These are phyloP conservation scores for Bradynema listronoti DNA, from an alignment of 1,140 invertebrate genomes.

Conservation along the genomic window DNA sequence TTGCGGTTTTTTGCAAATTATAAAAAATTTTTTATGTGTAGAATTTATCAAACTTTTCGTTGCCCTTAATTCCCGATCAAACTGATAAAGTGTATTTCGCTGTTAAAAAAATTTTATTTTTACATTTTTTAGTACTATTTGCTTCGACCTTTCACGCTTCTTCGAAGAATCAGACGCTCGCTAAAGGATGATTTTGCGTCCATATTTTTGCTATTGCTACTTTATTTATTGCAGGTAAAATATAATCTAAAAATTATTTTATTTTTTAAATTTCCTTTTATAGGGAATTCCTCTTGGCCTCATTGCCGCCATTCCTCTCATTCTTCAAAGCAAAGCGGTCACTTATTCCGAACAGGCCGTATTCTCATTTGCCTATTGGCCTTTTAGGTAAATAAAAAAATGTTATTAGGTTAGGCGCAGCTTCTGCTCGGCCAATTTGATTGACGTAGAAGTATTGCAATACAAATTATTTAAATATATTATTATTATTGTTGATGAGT, in stretches of 20 bases:
- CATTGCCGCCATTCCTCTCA: constrained; percentile 79
- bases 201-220: constrained; percentile 48
- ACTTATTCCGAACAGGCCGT: constrained; percentile 87
- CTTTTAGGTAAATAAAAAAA: constrained; percentile 65
- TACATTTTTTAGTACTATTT: constrained; percentile 32
- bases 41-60: no score
- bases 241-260: constrained; percentile 6
- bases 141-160: constrained; percentile 28
- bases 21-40: no score
- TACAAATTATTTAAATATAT: no score
- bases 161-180: constrained; percentile 39
- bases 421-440: no score
- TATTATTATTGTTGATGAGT: no score
- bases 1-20: no score
- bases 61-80: no score
- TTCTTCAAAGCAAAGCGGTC: constrained; percentile 80
- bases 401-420: no score
- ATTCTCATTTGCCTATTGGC: constrained; percentile 96
- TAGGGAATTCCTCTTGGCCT: constrained; percentile 93
- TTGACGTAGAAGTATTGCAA: no score
- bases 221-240: constrained; percentile 52
- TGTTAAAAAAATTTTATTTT: no score
- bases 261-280: constrained; percentile 58
- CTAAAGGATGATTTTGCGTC: constrained; percentile 56
- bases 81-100: no score